Evolutionary conservation across 2,888 invertebrate genomes (phyloP).

Genomic region (Ormyrus nitidulus): DNA sequence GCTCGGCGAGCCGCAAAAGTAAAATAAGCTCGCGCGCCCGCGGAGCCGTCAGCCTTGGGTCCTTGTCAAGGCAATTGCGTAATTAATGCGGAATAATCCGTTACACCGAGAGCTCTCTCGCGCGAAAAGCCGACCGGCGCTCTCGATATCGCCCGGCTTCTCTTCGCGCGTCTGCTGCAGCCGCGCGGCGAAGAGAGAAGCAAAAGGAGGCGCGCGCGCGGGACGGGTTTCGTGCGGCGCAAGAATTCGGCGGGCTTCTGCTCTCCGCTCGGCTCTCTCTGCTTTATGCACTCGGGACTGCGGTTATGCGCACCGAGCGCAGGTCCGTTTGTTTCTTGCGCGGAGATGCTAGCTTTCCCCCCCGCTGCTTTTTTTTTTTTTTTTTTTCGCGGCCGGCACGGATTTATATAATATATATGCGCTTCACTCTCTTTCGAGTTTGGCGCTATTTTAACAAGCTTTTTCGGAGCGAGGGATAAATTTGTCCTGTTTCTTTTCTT

Average conservation of each 20-base stretch:
- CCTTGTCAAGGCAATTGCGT: conserved; percentile 42
- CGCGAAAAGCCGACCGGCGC: neutral
- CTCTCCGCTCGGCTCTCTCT: neutral
- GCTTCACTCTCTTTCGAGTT: neutral
- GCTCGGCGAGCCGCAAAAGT: no score
- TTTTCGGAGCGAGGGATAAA: no score
- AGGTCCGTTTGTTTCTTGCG: conserved; percentile 14
- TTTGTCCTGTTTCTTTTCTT: no score
- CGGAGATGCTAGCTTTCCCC: neutral
- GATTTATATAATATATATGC: no score
- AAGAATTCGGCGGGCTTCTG: neutral
- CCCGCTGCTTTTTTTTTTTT: neutral
- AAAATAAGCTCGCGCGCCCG: no score
- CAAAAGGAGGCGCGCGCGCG: conserved; percentile 13
- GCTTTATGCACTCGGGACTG: conserved; percentile 23
- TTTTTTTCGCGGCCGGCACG: neutral
- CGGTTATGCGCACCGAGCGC: neutral
- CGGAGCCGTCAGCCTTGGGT: neutral
- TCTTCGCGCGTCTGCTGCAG: no score
- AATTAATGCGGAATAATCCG: conserved; percentile 47
- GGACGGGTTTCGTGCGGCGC: conserved; percentile 8
- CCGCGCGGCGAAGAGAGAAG: neutral
- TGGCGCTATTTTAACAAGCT: no score
- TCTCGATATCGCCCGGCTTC: no score
- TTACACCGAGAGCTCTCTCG: conserved; percentile 22